These are phyloP conservation scores for Drosophila murphyi DNA, from an alignment of 1,140 invertebrate genomes.

Conservation along the genomic window DNA sequence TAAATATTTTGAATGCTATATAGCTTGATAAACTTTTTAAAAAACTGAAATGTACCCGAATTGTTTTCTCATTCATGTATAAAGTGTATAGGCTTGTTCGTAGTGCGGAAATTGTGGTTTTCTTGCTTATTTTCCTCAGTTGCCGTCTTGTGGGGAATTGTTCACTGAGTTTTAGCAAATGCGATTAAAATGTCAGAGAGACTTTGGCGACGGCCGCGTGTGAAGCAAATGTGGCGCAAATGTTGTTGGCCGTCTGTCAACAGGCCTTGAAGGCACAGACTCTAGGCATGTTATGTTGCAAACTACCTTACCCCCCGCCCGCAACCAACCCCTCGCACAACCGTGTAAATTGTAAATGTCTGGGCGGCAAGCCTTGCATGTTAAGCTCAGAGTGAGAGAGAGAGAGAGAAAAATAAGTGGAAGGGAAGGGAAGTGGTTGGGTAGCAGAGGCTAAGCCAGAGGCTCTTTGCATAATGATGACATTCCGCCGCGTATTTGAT, in stretches of 20 bases:
- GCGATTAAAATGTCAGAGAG: conserved; percentile 84
- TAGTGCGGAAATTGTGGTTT: conserved; percentile 25
- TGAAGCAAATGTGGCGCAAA: conserved; percentile 82
- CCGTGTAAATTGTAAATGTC: conserved; percentile 72
- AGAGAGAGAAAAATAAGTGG: not conserved
- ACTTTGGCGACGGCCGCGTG: conserved; percentile 71
- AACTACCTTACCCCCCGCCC: not conserved
- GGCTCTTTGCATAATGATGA: conserved; percentile 79
- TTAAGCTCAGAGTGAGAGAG: conserved; percentile 1
- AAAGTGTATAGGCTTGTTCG: conserved; percentile 27
- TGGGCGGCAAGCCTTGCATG: conserved; percentile 63
- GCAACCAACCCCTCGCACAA: not conserved
- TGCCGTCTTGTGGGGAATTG: conserved; percentile 64
- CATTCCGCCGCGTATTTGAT: conserved; percentile 82
- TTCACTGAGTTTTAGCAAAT: conserved; percentile 84
- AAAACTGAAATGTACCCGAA: too few species aligned
- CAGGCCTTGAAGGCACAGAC: conserved; percentile 35
- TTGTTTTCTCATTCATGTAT: not conserved
- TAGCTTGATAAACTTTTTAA: too few species aligned
- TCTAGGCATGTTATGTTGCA: conserved; percentile 39
- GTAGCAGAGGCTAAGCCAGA: conserved; percentile 21
- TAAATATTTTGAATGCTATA: not conserved
- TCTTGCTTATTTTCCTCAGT: conserved; percentile 20
- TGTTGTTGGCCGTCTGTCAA: conserved; percentile 82
- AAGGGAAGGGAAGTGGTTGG: not conserved